Conservation (phyloP, 2,113 vertebrate species). For the Calidris pygmaea region DNA sequence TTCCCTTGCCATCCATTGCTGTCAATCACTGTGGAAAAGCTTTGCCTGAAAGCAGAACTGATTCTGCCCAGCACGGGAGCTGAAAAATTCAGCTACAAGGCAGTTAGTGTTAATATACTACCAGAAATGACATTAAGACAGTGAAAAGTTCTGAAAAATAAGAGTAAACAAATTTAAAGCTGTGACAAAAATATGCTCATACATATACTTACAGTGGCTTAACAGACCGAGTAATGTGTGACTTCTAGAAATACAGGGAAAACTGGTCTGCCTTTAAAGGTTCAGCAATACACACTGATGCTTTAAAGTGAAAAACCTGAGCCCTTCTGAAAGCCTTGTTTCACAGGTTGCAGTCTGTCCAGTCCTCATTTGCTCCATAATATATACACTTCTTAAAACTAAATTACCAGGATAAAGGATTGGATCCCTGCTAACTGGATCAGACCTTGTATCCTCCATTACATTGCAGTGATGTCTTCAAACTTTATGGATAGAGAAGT, state of each 20-base stretch:
- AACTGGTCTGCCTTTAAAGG: background rate
- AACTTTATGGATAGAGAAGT: background rate
- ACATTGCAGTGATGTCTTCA: background rate
- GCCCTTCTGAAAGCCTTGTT: background rate
- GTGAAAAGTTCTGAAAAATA: slow-evolving; percentile 3
- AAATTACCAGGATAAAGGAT: background rate
- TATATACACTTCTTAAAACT: background rate
- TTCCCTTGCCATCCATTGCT: background rate
- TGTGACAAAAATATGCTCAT: background rate
- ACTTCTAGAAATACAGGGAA: background rate
- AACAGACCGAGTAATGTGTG: background rate
- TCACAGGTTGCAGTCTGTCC: background rate
- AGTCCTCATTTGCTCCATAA: background rate
- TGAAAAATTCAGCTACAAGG: background rate
- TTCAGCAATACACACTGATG: background rate
- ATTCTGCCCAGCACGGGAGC: slow-evolving; percentile 42
- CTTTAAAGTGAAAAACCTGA: background rate
- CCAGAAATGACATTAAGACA: slow-evolving; percentile 18
- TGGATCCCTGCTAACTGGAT: background rate
- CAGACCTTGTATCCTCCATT: background rate
- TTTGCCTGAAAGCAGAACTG: slow-evolving; percentile 24
- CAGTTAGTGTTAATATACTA: slow-evolving; percentile 3
- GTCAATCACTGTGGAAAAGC: slow-evolving; percentile 48
- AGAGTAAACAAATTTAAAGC: slow-evolving; percentile 15
- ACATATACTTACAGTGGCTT: background rate